These are phyloP conservation scores for Clarias gariepinus DNA, from an alignment of 2,113 vertebrate species.

Conservation along the genomic window DNA sequence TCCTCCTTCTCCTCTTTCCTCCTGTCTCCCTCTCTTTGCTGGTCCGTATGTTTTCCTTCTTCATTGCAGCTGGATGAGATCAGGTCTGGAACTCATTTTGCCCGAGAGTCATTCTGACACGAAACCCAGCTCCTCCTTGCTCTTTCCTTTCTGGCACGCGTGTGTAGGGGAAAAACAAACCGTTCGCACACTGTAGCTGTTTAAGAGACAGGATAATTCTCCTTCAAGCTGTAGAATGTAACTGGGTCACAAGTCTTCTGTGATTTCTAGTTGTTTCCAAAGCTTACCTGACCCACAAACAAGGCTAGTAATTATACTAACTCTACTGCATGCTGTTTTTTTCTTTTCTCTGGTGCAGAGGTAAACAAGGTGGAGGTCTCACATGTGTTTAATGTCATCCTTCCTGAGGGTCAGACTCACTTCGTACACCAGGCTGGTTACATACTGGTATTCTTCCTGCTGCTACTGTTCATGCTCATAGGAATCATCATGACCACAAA, in stretches of 20 bases:
- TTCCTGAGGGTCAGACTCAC: conserved; percentile 82
- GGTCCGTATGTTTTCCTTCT: conserved; percentile 67
- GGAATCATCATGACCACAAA: conserved; percentile 76
- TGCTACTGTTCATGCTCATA: conserved; percentile 82
- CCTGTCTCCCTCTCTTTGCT: conserved; percentile 40
- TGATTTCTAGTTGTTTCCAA: neutral
- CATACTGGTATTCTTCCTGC: conserved; percentile 84
- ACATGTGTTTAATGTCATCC: conserved; percentile 87
- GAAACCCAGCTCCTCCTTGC: conserved; percentile 55
- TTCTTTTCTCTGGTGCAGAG: conserved; percentile 64
- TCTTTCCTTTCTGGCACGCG: neutral
- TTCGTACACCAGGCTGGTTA: conserved; percentile 92
- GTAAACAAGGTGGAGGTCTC: conserved; percentile 70
- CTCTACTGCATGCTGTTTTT: neutral
- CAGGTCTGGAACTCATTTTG: conserved; percentile 75
- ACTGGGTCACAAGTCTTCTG: neutral
- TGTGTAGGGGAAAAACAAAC: conserved; percentile 49
- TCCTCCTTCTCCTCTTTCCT: conserved; percentile 52
- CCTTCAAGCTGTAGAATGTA: neutral
- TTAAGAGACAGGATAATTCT: conserved; percentile 4
- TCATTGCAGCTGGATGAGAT: conserved; percentile 73
- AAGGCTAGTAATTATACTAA: neutral
- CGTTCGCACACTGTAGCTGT: neutral
- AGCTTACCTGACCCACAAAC: neutral
- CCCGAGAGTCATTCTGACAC: conserved; percentile 63